Base-by-base conservation (phyloP, 2,113 vertebrate species). In the Caranx melampygus region DNA sequence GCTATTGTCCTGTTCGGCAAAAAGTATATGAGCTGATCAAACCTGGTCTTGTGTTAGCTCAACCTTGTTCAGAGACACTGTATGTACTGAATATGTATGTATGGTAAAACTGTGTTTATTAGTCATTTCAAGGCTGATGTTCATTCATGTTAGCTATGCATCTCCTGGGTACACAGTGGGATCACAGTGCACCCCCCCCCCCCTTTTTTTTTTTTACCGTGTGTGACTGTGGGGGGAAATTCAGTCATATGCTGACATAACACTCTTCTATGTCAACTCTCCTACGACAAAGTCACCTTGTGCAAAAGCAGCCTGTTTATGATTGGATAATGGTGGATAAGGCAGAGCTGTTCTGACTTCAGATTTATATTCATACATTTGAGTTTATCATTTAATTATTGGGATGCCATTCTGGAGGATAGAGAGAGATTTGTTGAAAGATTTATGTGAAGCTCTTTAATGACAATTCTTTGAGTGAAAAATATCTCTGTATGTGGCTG, bases 301-400 rank as follows among this genome's bases (percentile, higher is more conserved):
- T 65, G 80, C 45, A 72, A 52, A 72, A 77, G 55, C 13, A 51
- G 45, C 44, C 42, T 42, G 33, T 70, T 72, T 68, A 54, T 74
- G 65, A 82, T 81, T 62, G 64, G 37, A 71, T 61, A 51, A 34
- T 72, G 18, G 33, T 21, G 55, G 72, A 78, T 79, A 68, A 79
- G 34, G 42, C 54, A 6, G 37, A 52, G 10, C 37, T 64, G 35
- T 52, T 77, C 70, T 52, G 45, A 18, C 49, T 84, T 45, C 44
- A 15, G 20, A 72, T 75, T 77, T 57, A n/a, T 37, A 63, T 74
- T 82, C n/a, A 66, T 74, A 2, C 35, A 45, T 57, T 75, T 62
- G 55, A 57, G 52, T 57, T 87, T 72, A 76, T 82, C 4, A 31
- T 83, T 87, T 63, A 33, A 72, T 89, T 77, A 82, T 76, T 76